Conservation (phyloP, 2,888 invertebrate genomes). For the Cephus nigrinus region DNA sequence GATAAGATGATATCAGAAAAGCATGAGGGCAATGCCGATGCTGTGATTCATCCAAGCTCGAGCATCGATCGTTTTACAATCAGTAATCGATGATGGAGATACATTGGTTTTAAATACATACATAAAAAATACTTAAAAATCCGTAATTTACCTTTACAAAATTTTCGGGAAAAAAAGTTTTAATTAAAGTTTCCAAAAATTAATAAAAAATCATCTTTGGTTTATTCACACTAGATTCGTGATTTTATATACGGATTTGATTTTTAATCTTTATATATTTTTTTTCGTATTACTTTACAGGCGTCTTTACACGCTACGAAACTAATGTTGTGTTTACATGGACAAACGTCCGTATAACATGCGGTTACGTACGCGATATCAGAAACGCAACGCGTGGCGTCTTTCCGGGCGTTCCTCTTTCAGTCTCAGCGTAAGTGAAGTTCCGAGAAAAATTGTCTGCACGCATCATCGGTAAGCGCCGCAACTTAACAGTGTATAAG, state of each 20-base stretch:
- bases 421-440: constrained; percentile 18
- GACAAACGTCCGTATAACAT: background rate
- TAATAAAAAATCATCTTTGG: background rate
- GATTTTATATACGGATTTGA: background rate
- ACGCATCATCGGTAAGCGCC: constrained; percentile 11
- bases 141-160: too few species aligned
- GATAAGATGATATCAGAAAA: background rate
- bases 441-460: constrained; percentile 42
- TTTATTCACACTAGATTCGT: background rate
- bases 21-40: background rate
- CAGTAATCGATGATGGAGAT: background rate
- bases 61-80: background rate
- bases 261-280: background rate
- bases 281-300: background rate
- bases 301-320: background rate
- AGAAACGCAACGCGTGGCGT: constrained; percentile 2
- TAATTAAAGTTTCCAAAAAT: too few species aligned
- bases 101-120: background rate
- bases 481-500: background rate
- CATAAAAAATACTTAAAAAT: background rate
- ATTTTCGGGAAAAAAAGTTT: too few species aligned
- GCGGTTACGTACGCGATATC: background rate
- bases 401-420: constrained; percentile 3
- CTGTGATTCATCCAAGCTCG: background rate
- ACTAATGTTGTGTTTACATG: background rate